A percentile compares a stretch with the other conserved stretches of the same genome.
Conservation (phyloP, 2,888 invertebrate genomes). For the Macaria liturata region DNA sequence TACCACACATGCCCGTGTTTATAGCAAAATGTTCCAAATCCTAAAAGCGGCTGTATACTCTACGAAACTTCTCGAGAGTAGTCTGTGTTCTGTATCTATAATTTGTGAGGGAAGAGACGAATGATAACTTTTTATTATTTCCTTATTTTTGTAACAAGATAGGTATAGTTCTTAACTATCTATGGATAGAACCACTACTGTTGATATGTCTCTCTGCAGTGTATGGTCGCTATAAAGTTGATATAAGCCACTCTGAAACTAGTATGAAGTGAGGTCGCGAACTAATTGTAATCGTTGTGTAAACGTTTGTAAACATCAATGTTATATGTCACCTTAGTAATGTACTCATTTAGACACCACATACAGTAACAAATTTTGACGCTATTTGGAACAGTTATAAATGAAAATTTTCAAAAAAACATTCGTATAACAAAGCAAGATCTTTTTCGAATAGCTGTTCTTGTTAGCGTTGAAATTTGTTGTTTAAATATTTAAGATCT, state of each 20-base stretch:
- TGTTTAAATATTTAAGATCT: slow-evolving; percentile 43
- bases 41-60: too few species aligned
- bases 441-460: slow-evolving; percentile 30
- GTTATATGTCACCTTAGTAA: slow-evolving; percentile 53
- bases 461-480: slow-evolving; percentile 38
- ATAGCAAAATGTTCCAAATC: too few species aligned
- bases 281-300: slow-evolving; percentile 35
- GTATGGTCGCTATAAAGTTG: background rate
- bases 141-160: too few species aligned
- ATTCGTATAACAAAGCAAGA: background rate
- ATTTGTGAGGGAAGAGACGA: too few species aligned
- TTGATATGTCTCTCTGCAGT: too few species aligned
- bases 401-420: background rate
- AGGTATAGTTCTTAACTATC: too few species aligned
- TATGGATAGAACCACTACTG: too few species aligned
- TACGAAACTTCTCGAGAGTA: too few species aligned
- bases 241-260: slow-evolving; percentile 24
- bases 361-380: slow-evolving; percentile 35
- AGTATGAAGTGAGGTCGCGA: slow-evolving; percentile 28
- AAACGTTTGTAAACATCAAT: slow-evolving; percentile 45
- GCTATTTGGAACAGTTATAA: slow-evolving; percentile 43
- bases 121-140: too few species aligned
- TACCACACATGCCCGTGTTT: too few species aligned
- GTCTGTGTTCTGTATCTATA: too few species aligned
- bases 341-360: slow-evolving; percentile 53